phyloP scores from a whole-genome alignment of 2,888 invertebrate genomes.

The Catocala fraxini region DNA sequence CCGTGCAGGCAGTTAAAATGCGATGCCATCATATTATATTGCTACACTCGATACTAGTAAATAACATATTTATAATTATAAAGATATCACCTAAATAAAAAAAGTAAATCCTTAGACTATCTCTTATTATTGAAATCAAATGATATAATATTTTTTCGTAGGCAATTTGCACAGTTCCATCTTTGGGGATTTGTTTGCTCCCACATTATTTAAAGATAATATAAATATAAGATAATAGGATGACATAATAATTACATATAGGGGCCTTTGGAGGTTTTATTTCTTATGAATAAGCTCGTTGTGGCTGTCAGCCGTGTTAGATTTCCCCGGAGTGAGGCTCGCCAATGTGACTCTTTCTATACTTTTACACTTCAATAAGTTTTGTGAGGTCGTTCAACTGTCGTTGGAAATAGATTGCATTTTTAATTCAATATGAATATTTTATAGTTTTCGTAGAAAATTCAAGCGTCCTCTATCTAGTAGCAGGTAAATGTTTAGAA shows the following conservation, averaged over 20 bases:
- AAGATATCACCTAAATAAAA: too few relatives aligned
- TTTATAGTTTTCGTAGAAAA: not conserved
- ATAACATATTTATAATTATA: too few relatives aligned
- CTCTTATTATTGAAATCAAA: slow-evolving; percentile 12
- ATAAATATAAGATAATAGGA: slow-evolving; percentile 28
- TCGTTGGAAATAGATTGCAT: not conserved
- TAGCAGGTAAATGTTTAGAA: too few relatives aligned
- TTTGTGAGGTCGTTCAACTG: slow-evolving; percentile 1
- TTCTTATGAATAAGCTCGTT: slow-evolving; percentile 50
- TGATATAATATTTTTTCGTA: slow-evolving; percentile 6
- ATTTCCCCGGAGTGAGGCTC: slow-evolving; percentile 51
- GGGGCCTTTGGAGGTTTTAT: slow-evolving; percentile 43
- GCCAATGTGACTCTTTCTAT: slow-evolving; percentile 10
- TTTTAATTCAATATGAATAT: too few relatives aligned
- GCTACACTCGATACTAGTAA: too few relatives aligned
- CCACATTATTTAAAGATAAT: slow-evolving; percentile 41
- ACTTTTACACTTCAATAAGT: slow-evolving; percentile 35
- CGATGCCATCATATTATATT: too few relatives aligned
- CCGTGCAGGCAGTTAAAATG: too few relatives aligned
- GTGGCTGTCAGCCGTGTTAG: slow-evolving; percentile 43
- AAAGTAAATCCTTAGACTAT: too few relatives aligned
- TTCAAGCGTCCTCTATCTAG: too few relatives aligned
- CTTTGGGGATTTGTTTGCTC: slow-evolving; percentile 29
- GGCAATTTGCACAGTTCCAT: slow-evolving; percentile 9
- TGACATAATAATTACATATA: slow-evolving; percentile 47